phyloP scores from a whole-genome alignment of 1,140 invertebrate species.

The Mercenaria mercenaria region DNA sequence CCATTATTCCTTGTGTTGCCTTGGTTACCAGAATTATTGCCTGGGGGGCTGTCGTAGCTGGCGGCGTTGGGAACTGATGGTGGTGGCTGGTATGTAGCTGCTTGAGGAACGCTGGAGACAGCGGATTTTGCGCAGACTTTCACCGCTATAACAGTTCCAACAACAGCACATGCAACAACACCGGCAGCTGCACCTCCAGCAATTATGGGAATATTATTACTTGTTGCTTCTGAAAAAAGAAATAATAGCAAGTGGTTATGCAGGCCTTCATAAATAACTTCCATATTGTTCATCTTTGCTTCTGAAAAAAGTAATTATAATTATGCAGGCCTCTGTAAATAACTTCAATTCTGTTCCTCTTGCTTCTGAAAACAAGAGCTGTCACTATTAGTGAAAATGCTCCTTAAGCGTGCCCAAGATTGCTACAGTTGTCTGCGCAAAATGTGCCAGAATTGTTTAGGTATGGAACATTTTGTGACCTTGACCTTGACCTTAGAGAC shows the following conservation, averaged over 20 bases:
- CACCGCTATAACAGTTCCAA: background rate
- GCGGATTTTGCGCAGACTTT: constrained; percentile 2
- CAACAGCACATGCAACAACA: background rate
- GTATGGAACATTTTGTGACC: too few species aligned
- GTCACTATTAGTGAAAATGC: too few species aligned
- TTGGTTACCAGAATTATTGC: background rate
- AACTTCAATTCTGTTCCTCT: too few species aligned
- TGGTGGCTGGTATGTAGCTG: constrained; percentile 13
- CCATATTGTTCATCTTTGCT: background rate
- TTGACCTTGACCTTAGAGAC: too few species aligned
- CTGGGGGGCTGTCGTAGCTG: background rate
- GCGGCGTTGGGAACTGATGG: background rate
- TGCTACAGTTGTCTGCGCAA: too few species aligned
- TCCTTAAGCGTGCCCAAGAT: too few species aligned
- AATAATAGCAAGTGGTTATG: background rate
- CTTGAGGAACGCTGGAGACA: background rate
- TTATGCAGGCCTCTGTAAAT: background rate
- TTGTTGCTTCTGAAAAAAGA: background rate
- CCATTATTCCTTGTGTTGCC: background rate
- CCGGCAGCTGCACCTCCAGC: constrained; percentile 4
- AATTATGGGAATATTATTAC: constrained; percentile 17
- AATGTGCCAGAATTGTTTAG: too few species aligned
- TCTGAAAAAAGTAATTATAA: background rate
- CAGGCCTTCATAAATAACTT: background rate
- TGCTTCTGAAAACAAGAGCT: too few species aligned